phyloP scores from a whole-genome alignment of 2,888 invertebrate species.

The Theretra japonica region DNA sequence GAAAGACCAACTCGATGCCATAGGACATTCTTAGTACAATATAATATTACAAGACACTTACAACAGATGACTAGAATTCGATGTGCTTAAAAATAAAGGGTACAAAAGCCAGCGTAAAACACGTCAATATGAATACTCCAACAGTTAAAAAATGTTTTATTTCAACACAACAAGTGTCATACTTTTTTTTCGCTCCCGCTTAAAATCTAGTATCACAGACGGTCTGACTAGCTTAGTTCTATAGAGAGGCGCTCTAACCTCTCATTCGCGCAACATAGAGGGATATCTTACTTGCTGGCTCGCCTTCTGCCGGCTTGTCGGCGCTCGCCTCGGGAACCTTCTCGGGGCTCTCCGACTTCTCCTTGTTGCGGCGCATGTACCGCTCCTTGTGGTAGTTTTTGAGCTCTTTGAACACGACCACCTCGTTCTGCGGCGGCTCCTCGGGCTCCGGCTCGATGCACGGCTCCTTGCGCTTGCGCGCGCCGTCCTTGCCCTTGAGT shows the following conservation, averaged over 20 bases:
- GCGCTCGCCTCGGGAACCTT: conserved; percentile 41
- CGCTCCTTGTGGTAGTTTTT: conserved; percentile 85
- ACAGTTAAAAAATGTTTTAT: conserved; percentile 78
- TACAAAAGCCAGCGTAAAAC: conserved; percentile 59
- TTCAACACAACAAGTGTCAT: conserved; percentile 65
- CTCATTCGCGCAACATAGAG: conserved; percentile 58
- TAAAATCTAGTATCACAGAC: conserved; percentile 71
- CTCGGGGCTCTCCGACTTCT: conserved; percentile 85
- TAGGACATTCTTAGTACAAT: neutral
- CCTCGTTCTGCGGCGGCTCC: conserved; percentile 49
- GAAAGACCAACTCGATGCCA: too few relatives aligned
- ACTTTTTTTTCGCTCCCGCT: conserved; percentile 49
- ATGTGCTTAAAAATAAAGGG: conserved; percentile 57
- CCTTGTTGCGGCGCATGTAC: conserved; percentile 87
- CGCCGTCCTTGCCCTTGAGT: conserved; percentile 44
- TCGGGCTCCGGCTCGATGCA: conserved; percentile 45
- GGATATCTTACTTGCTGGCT: conserved; percentile 81
- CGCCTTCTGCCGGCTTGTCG: conserved; percentile 47
- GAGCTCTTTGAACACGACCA: conserved; percentile 83
- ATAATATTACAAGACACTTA: conserved; percentile 2
- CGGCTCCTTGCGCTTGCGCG: conserved; percentile 42
- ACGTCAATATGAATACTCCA: conserved; percentile 79
- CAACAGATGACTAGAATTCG: neutral
- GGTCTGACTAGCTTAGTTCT: conserved; percentile 38
- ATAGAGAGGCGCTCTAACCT: conserved; percentile 42